phyloP scores from a whole-genome alignment of 2,888 invertebrate species.

The Orthosia gracilis region DNA sequence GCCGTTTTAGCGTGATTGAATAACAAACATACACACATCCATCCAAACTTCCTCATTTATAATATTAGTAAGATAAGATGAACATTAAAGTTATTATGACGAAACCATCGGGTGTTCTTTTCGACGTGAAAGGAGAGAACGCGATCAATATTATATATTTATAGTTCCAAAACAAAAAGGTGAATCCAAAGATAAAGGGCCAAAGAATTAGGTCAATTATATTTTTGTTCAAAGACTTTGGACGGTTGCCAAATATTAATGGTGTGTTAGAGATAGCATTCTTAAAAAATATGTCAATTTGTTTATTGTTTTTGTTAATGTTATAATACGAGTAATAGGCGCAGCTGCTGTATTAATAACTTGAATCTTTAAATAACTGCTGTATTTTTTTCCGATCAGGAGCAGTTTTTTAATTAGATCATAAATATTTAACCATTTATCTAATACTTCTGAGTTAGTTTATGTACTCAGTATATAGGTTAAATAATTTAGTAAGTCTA shows the following conservation, averaged over 20 bases:
- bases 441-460: not conserved
- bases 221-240: conserved; percentile 51
- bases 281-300: conserved; percentile 46
- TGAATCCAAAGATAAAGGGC: conserved; percentile 31
- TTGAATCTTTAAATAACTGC: conserved; percentile 1
- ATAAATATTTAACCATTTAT: not conserved
- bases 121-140: not conserved
- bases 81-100: conserved; percentile 14
- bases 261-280: conserved; percentile 21
- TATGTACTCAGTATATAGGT: not conserved
- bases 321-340: conserved; percentile 9
- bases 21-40: no score
- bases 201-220: conserved; percentile 49
- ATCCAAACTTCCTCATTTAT: no score
- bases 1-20: no score
- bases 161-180: conserved; percentile 27
- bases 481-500: not conserved
- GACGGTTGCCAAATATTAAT: conserved; percentile 41
- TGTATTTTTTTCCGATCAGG: not conserved
- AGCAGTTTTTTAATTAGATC: not conserved
- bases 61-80: no score
- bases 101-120: conserved; percentile 4
- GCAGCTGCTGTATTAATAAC: conserved; percentile 1
- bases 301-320: conserved; percentile 36
- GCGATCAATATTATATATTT: not conserved